A percentile compares a stretch with the other conserved stretches of the same genome.
Conservation (phyloP, 2,113 vertebrate genomes). For the Austrofundulus limnaeus region DNA sequence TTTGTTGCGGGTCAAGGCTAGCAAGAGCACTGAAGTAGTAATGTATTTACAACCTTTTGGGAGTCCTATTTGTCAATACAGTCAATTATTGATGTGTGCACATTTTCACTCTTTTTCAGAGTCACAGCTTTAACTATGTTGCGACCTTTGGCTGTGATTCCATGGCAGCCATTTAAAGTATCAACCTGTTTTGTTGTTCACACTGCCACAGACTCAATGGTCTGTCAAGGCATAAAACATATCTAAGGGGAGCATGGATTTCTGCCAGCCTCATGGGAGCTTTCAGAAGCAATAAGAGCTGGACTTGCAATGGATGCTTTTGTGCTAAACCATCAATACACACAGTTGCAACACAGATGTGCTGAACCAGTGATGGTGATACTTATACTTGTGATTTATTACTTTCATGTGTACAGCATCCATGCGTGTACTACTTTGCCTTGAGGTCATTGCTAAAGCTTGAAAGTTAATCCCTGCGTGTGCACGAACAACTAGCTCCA, state of each 20-base stretch:
- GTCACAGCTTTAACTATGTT: slow-evolving; percentile 12
- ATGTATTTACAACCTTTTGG: slow-evolving; percentile 8
- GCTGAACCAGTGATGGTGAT: slow-evolving; percentile 15
- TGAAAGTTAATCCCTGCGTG: slow-evolving; percentile 27
- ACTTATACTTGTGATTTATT: slow-evolving; percentile 30
- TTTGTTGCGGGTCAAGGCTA: no score
- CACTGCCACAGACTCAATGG: slow-evolving; percentile 21
- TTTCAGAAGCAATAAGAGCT: slow-evolving; percentile 54
- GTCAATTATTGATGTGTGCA: slow-evolving; percentile 3
- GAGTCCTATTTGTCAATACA: slow-evolving; percentile 6
- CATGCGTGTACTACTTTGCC: background rate
- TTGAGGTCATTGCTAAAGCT: slow-evolving; percentile 19
- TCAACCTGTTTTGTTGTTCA: slow-evolving; percentile 50
- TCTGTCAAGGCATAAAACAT: slow-evolving; percentile 36
- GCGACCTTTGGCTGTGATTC: slow-evolving; percentile 11
- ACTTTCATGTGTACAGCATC: slow-evolving; percentile 3
- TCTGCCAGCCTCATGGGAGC: slow-evolving; percentile 53
- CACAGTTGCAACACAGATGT: slow-evolving; percentile 41
- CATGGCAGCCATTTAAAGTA: slow-evolving; percentile 35
- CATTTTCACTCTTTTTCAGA: slow-evolving; percentile 18
- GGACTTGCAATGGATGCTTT: slow-evolving; percentile 52
- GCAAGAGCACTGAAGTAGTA: slow-evolving; percentile 14
- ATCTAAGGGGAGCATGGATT: slow-evolving; percentile 49
- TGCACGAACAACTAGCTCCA: slow-evolving; percentile 42
- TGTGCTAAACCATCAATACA: slow-evolving; percentile 52